These are phyloP conservation scores for Microctonus hyperodae DNA, from an alignment of 2,888 invertebrate species.

Conservation along the genomic window DNA sequence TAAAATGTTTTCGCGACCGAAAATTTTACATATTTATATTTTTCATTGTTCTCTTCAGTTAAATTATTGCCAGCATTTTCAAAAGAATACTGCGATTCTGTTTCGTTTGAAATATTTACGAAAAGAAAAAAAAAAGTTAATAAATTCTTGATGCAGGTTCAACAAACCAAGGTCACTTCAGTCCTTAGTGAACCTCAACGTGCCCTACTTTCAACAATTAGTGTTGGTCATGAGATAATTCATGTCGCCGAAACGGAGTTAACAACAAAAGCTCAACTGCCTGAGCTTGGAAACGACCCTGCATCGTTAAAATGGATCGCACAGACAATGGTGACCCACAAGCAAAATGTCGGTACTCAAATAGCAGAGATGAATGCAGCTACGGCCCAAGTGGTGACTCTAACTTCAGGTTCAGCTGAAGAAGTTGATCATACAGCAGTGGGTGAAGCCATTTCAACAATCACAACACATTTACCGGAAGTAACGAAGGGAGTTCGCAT, in stretches of 20 bases:
- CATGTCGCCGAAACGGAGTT: conserved; percentile 84
- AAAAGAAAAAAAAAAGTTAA: conserved; percentile 37
- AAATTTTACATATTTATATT: no score
- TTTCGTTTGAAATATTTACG: conserved; percentile 50
- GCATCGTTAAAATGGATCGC: conserved; percentile 94
- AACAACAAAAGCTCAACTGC: conserved; percentile 69
- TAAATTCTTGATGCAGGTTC: conserved; percentile 67
- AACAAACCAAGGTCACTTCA: conserved; percentile 85
- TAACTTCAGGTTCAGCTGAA: conserved; percentile 82
- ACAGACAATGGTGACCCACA: conserved; percentile 91
- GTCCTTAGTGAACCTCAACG: conserved; percentile 91
- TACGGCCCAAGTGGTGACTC: conserved; percentile 94
- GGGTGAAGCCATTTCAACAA: conserved; percentile 96
- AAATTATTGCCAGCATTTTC: no score
- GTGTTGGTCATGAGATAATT: conserved; percentile 87
- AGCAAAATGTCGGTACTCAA: conserved; percentile 95
- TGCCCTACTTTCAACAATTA: conserved; percentile 90
- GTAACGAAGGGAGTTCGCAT: conserved; percentile 94
- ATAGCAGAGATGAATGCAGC: conserved; percentile 99
- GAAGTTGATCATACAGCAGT: conserved; percentile 96
- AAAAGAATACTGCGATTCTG: no score
- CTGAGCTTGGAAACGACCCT: conserved; percentile 82
- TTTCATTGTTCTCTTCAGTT: no score
- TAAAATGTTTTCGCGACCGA: no score
- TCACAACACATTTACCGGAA: conserved; percentile 94